Evolutionary conservation across 2,113 vertebrate genomes (phyloP).

Genomic region (Gymnogyps californianus): DNA sequence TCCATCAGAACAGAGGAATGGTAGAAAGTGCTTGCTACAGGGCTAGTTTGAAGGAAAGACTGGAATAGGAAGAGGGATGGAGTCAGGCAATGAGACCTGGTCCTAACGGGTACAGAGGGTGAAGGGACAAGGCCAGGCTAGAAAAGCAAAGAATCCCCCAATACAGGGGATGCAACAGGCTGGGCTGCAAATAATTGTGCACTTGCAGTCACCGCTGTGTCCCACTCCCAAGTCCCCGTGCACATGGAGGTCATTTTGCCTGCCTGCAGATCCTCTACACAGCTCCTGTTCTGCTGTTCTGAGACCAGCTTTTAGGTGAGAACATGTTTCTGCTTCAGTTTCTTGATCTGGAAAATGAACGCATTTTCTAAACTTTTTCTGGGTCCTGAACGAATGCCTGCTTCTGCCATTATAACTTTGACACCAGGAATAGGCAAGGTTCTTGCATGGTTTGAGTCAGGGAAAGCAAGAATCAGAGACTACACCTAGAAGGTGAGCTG

Average conservation of each 20-base stretch:
- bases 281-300: not conserved
- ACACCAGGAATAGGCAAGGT: not conserved
- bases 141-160: not conserved
- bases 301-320: not conserved
- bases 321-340: not conserved
- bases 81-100: not conserved
- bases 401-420: not conserved
- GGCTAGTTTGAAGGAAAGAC: not conserved
- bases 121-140: not conserved
- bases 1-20: not conserved
- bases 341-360: not conserved
- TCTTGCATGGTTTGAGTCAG: not conserved
- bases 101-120: not conserved
- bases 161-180: fast-evolving
- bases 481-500: not conserved
- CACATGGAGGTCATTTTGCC: not conserved
- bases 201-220: not conserved
- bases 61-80: not conserved
- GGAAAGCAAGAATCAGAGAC: not conserved
- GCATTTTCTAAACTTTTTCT: not conserved
- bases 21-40: not conserved
- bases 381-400: not conserved
- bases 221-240: fast-evolving
- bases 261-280: not conserved
- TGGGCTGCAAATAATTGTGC: not conserved